Percentiles rank a stretch among this genome's conserved stretches.
Evolutionary conservation across 2,888 invertebrate species (phyloP).

Genomic region (Phymatocera aterrima): DNA sequence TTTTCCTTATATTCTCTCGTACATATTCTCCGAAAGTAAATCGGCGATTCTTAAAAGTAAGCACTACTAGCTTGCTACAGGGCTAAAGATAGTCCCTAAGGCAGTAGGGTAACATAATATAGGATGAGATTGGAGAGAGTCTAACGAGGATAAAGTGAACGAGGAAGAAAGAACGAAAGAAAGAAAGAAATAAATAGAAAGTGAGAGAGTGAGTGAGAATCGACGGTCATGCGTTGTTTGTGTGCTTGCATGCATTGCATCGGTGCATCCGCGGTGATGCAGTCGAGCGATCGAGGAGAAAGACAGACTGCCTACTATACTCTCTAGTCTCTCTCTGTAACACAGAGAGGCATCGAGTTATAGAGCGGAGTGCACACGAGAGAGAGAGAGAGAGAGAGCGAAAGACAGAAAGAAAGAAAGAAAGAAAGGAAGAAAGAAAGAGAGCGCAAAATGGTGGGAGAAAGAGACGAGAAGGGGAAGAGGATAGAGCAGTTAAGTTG

Average conservation of each 20-base stretch:
- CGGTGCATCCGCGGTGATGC: conserved; percentile 39
- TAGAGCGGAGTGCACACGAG: too few species aligned
- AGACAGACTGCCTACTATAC: too few species aligned
- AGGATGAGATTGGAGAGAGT: conserved; percentile 52
- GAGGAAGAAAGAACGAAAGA: conserved; percentile 46
- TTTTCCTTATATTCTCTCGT: too few species aligned
- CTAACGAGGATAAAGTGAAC: conserved; percentile 36
- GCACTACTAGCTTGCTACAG: conserved; percentile 37
- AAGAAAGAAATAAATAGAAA: conserved; percentile 45
- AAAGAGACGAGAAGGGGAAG: conserved; percentile 59
- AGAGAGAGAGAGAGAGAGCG: conserved; percentile 20
- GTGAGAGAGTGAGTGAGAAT: conserved; percentile 45
- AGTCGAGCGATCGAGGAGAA: conserved; percentile 46
- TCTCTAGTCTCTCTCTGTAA: too few species aligned
- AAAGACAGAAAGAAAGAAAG: conserved; percentile 47
- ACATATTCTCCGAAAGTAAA: too few species aligned
- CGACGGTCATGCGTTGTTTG: conserved; percentile 47
- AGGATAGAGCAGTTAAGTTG: conserved; percentile 73
- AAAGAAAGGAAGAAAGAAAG: conserved; percentile 56
- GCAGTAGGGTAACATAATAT: conserved; percentile 66
- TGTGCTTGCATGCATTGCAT: not conserved
- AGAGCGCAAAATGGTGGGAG: conserved; percentile 48
- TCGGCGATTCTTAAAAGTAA: too few species aligned
- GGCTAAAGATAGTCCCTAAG: conserved; percentile 65
- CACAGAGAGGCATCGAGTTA: conserved; percentile 4